These are phyloP conservation scores for Agrotis ipsilon DNA, from an alignment of 2,888 invertebrate species.

Conservation along the genomic window DNA sequence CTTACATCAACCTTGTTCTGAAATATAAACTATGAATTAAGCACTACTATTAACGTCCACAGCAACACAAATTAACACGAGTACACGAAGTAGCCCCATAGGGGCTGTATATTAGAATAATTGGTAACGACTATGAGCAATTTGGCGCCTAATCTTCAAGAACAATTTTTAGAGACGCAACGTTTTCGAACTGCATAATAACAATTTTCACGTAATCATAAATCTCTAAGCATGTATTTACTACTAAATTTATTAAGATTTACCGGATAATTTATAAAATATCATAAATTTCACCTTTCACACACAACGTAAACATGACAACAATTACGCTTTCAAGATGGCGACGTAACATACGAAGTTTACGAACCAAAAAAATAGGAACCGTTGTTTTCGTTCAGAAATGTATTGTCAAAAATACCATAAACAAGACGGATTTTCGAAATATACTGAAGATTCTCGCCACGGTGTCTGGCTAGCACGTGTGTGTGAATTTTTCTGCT, in stretches of 20 bases:
- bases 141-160: constrained; percentile 88
- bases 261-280: constrained; percentile 74
- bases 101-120: constrained; percentile 66
- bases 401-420: constrained; percentile 10
- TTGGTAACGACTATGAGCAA: constrained; percentile 74
- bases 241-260: constrained; percentile 49
- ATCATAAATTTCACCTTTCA: constrained; percentile 84
- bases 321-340: constrained; percentile 91
- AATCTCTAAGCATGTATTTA: constrained; percentile 1
- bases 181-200: constrained; percentile 17
- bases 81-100: constrained; percentile 56
- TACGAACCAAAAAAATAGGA: constrained; percentile 65
- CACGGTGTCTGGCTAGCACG: too few relatives aligned
- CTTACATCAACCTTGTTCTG: constrained; percentile 86
- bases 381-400: constrained; percentile 69
- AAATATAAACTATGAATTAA: constrained; percentile 65
- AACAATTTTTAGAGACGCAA: constrained; percentile 25
- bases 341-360: constrained; percentile 73
- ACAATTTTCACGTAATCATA: constrained; percentile 17
- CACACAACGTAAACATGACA: constrained; percentile 91
- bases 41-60: constrained; percentile 16
- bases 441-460: too few relatives aligned
- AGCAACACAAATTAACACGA: constrained; percentile 26
- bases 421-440: too few relatives aligned
- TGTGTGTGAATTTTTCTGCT: too few relatives aligned